phyloP scores from a whole-genome alignment of 2,888 invertebrate species.

The Caenorhabditis afra region DNA sequence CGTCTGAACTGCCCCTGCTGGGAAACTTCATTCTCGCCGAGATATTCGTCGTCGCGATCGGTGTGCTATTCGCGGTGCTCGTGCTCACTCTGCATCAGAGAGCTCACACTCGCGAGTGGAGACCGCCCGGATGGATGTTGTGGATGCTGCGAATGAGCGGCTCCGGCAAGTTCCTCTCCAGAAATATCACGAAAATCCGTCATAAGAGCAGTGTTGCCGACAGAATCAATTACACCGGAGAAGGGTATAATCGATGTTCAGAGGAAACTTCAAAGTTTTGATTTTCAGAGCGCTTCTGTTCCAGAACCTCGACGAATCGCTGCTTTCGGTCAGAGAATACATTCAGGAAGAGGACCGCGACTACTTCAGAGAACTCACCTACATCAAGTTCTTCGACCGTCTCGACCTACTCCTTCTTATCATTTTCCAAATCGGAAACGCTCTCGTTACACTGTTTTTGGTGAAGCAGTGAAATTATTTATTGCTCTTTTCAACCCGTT shows the following conservation, averaged over 20 bases:
- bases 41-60: conserved; percentile 71
- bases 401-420: conserved; percentile 63
- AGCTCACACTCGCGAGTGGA: conserved; percentile 64
- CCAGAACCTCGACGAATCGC: conserved; percentile 43
- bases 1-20: conserved; percentile 63
- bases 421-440: conserved; percentile 64
- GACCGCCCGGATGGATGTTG: conserved; percentile 57
- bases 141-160: conserved; percentile 54
- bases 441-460: conserved; percentile 52
- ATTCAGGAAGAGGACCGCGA: conserved; percentile 62
- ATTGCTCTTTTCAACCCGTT: conserved; percentile 1
- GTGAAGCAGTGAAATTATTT: conserved; percentile 27
- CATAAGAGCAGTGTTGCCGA: conserved; percentile 15
- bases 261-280: too few relatives aligned
- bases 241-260: too few relatives aligned
- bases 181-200: conserved; percentile 46
- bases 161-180: conserved; percentile 43
- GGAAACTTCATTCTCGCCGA: conserved; percentile 74
- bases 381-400: conserved; percentile 68
- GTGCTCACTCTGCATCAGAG: conserved; percentile 65
- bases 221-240: conserved; percentile 42
- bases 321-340: conserved; percentile 44
- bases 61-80: conserved; percentile 64
- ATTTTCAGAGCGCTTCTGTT: conserved; percentile 41
- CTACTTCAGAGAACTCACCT: conserved; percentile 60